Evolutionary conservation across 2,113 vertebrate genomes (phyloP), one percentile per base, ranked within the genome.

Genomic region (Ceyx margarethae): DNA sequence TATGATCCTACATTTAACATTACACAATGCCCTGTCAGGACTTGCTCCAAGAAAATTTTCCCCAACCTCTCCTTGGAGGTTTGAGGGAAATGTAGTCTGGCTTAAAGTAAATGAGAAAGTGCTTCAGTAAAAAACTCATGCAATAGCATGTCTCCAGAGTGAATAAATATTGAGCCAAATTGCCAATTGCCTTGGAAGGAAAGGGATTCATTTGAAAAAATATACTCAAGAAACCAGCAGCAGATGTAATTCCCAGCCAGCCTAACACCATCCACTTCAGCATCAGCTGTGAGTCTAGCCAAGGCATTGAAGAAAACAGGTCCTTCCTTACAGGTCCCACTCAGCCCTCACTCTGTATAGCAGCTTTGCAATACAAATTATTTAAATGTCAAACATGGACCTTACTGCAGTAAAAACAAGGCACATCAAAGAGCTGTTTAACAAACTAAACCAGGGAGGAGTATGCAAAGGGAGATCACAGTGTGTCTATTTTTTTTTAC

Each of bases 351-450:
- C 74, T 66, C 81, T 0, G 0, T 8, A 5, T 2, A 1, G 33
- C 80, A 28, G 0, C 40, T 35, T 29, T 15, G 1, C 77, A 0
- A 0, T 10, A 4, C 14, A 11, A 20, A 3, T 1, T 56, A 8
- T 65, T 61, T 14, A 53, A 91, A 33, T 78, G 26, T 53, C 87
- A 50, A 37, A 48, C 58, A 5, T 0, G 3, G 72, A 5, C 28
- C 4, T 13, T 12, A 15, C 66, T 60, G 86, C 68, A 18, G n/a
- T 3, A 2, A 29, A 53, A 60, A 60, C 54, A 15, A 69, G 73
- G 66, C 5, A 4, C 81, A 51, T 84, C 86, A 48, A 93, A 78
- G 83, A 51, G 58, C 77, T 73, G 62, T 64, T 86, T 31, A 87
- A 33, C 71, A 13, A 68, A 64, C 57, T 25, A 0, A 75, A 4